Base-by-base conservation (phyloP, 2,888 invertebrate species). In the Anarsia innoxiella region DNA sequence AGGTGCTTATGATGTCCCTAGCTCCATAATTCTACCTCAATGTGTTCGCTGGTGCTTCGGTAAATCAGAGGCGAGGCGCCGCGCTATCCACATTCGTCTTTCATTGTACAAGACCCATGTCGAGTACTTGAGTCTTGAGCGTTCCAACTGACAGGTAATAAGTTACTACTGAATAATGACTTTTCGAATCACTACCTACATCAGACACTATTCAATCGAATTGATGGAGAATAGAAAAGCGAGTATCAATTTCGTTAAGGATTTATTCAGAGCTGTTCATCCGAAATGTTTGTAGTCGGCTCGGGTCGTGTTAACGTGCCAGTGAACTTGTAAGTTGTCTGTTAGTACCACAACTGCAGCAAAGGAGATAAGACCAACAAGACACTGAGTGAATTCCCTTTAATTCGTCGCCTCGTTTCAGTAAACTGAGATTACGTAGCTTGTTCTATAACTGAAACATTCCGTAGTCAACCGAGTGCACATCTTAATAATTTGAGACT, bases 281-380 rank as follows among this genome's bases (percentile, higher is more conserved):
- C 46, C 48, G 44, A 55, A 54, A 40, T 57, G 53, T 58, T 56
- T 11, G 26, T 37, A 45, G 50, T 46, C 46, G 52, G 48, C 51
- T 50, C 50, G 51, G 14, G 29, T 53, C 55, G 49, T 60, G 61
- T 66, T 63, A 55, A 49, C 64, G 59, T 64, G 64, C 65, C 69
- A 70, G 69, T 70, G 73, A 78, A 70, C 75, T 75, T 75, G 70
- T 70, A 54, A 50, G 50, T 50, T 64, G 62, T 65, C 57, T 42
- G 61, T 59, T 64, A 54, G 59, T 64, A 58, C 54, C 59, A 66
- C 60, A 63, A 67, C 65, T 62, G 58, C 59, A 58, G 41, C 42
- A 47, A 45, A 51, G 51, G 47, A 64, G 74, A 75, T 76, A 75
- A 66, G 61, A 54, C 49, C 39, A 53, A 42, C 40, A 36, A 46